Conservation (phyloP, 2,888 invertebrate species). For the Agriopis aurantiaria region DNA sequence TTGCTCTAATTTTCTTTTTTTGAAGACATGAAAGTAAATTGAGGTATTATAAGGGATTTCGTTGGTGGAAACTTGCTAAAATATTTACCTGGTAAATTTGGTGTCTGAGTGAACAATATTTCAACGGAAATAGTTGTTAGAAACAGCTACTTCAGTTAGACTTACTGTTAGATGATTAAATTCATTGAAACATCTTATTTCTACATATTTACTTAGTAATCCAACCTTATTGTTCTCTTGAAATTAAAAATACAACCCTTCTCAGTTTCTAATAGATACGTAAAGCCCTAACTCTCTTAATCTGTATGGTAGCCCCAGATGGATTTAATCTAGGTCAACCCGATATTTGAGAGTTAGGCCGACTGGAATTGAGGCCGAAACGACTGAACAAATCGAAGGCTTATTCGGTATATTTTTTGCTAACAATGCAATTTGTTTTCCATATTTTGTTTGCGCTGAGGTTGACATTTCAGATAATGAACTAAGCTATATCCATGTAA, state of each 20-base stretch:
- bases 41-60: conserved; percentile 11
- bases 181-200: no score
- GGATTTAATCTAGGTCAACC: conserved; percentile 66
- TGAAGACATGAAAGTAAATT: conserved; percentile 5
- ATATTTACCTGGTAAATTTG: background rate
- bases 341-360: conserved; percentile 55
- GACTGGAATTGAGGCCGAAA: conserved; percentile 47
- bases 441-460: conserved; percentile 22
- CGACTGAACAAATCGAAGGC: conserved; percentile 45
- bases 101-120: no score
- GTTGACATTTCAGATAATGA: background rate
- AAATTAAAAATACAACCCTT: background rate
- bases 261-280: background rate
- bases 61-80: conserved; percentile 8
- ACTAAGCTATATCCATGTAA: no score
- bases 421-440: conserved; percentile 37
- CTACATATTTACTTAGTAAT: background rate
- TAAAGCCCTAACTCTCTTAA: conserved; percentile 1
- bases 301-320: conserved; percentile 21
- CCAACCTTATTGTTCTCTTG: background rate
- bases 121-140: no score
- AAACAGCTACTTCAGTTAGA: no score
- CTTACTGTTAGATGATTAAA: no score
- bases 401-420: conserved; percentile 18
- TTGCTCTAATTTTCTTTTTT: conserved; percentile 33